Conservation (phyloP, 2,888 invertebrate species). For the Steromphala cineraria region DNA sequence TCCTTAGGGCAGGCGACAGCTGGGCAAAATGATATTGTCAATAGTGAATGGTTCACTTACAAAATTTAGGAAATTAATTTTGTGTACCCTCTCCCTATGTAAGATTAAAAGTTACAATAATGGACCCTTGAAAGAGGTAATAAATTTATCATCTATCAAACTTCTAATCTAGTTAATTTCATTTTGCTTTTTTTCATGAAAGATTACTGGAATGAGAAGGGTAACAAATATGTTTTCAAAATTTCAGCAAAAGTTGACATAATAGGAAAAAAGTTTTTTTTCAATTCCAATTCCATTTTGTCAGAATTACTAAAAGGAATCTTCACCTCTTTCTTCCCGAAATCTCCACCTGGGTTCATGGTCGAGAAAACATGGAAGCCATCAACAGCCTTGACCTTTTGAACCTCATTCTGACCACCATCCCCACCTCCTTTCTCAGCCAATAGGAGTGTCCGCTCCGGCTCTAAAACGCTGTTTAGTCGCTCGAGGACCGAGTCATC, state of each 20-base stretch:
- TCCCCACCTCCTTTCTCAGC: conserved; percentile 86
- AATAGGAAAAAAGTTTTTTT: no score
- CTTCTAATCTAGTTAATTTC: no score
- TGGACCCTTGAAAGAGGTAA: no score
- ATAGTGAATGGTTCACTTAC: not conserved
- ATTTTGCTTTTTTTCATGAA: no score
- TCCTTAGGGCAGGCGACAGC: conserved; percentile 95
- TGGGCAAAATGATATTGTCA: no score
- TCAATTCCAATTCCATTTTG: no score
- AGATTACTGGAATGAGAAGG: no score
- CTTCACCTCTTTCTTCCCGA: conserved; percentile 95
- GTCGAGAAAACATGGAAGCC: conserved; percentile 95
- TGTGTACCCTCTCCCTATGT: not conserved
- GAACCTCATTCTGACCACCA: conserved; percentile 67
- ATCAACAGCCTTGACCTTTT: conserved; percentile 77
- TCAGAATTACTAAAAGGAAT: no score
- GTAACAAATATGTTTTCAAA: no score
- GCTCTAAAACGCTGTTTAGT: conserved; percentile 94
- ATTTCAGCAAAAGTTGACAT: no score
- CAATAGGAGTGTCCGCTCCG: conserved; percentile 91
- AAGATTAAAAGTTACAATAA: not conserved
- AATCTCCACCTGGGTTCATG: conserved; percentile 99
- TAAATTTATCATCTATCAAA: no score
- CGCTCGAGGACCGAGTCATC: conserved; percentile 98
- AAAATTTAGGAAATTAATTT: no score